Conservation (phyloP, 2,113 vertebrate genomes). For the Dissostichus mawsoni region DNA sequence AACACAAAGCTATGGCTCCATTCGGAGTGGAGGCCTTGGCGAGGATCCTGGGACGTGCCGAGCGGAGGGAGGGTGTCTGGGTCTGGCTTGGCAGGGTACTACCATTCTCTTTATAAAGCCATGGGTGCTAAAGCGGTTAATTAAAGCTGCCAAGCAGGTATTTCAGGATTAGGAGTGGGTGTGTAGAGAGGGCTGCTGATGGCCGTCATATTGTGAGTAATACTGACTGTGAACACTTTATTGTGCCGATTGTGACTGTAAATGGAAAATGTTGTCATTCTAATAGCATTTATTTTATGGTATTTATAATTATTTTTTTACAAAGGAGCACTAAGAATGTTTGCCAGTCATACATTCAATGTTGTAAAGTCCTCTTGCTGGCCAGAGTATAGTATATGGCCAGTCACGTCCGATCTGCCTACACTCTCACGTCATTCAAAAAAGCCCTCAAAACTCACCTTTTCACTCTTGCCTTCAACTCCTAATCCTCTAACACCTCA, state of each 20-base stretch:
- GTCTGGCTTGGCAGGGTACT: slow-evolving; percentile 49
- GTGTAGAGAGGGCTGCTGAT: slow-evolving; percentile 30
- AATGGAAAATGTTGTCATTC: slow-evolving; percentile 2
- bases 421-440: no score
- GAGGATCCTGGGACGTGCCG: slow-evolving; percentile 24
- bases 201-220: slow-evolving; percentile 36
- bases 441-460: no score
- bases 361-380: slow-evolving; percentile 4
- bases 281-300: slow-evolving; percentile 1
- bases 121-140: slow-evolving; percentile 53
- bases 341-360: neutral
- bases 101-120: no score
- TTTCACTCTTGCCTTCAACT: no score
- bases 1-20: slow-evolving; percentile 46
- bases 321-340: slow-evolving; percentile 16
- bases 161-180: slow-evolving; percentile 68
- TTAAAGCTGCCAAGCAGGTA: slow-evolving; percentile 69
- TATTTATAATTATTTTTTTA: neutral
- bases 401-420: no score
- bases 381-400: neutral
- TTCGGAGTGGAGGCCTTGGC: slow-evolving; percentile 45
- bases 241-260: slow-evolving; percentile 21
- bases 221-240: slow-evolving; percentile 32
- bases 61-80: slow-evolving; percentile 11
- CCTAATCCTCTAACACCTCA: no score